These are phyloP conservation scores for Huso huso DNA, from an alignment of 2,797 vertebrate species.

Conservation along the genomic window DNA sequence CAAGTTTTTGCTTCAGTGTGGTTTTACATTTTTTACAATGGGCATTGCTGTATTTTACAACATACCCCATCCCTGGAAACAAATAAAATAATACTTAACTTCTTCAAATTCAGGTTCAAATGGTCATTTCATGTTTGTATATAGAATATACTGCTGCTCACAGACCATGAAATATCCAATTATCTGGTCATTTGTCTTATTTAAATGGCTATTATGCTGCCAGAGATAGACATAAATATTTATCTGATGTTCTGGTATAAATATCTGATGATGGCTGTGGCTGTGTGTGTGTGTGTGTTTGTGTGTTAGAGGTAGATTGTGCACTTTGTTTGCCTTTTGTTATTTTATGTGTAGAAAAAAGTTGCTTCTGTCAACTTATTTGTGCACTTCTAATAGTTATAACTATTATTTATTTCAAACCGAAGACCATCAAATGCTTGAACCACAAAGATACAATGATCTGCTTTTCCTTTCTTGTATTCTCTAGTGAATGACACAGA, in stretches of 20 bases:
- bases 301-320: too few relatives aligned
- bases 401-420: background rate
- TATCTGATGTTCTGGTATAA: too few relatives aligned
- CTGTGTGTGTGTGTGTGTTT: too few relatives aligned
- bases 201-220: constrained; percentile 31
- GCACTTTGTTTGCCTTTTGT: background rate
- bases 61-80: too few relatives aligned
- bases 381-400: background rate
- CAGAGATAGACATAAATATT: constrained; percentile 8
- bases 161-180: constrained; percentile 78
- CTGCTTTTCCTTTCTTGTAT: constrained; percentile 30
- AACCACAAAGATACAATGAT: constrained; percentile 32
- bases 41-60: too few relatives aligned
- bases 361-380: background rate
- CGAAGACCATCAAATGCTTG: background rate
- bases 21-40: too few relatives aligned
- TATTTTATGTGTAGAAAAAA: constrained; percentile 1
- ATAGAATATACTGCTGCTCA: constrained; percentile 60
- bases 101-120: constrained; percentile 60
- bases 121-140: constrained; percentile 48
- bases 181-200: constrained; percentile 68
- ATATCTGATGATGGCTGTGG: too few relatives aligned
- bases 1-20: too few relatives aligned
- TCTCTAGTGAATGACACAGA: constrained; percentile 30
- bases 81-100: constrained; percentile 45